Evolutionary conservation across 2,888 invertebrate genomes (phyloP).

Genomic region (Siphonodentalium dalli): DNA sequence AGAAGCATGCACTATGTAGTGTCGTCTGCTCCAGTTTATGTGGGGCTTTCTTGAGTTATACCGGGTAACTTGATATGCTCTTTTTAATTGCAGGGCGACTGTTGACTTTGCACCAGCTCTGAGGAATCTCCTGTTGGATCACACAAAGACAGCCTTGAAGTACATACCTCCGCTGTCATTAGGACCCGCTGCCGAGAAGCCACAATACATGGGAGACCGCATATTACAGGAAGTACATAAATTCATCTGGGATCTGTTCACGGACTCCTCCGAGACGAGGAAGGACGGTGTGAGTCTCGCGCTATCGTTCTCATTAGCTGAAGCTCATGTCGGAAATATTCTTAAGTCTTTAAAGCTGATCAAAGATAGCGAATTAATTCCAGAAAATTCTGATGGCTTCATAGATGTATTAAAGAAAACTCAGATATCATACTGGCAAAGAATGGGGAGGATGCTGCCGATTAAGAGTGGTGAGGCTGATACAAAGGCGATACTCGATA

Average conservation of each 20-base stretch:
- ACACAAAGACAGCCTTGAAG: constrained; percentile 55
- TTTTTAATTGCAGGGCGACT: constrained; percentile 34
- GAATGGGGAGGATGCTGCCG: too few relatives aligned
- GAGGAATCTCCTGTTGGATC: constrained; percentile 47
- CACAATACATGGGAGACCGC: constrained; percentile 55
- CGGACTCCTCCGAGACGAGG: constrained; percentile 33
- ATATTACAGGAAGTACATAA: constrained; percentile 59
- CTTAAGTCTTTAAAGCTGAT: constrained; percentile 48
- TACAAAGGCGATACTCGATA: too few relatives aligned
- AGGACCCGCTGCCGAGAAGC: constrained; percentile 51
- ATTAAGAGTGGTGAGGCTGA: too few relatives aligned
- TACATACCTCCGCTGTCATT: constrained; percentile 61
- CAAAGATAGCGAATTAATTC: constrained; percentile 36
- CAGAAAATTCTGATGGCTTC: too few relatives aligned
- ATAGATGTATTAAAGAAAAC: too few relatives aligned
- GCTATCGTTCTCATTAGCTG: constrained; percentile 55
- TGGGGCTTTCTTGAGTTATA: too few relatives aligned
- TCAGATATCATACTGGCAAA: too few relatives aligned
- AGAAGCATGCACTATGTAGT: too few relatives aligned
- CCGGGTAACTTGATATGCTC: neutral
- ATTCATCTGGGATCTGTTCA: constrained; percentile 52
- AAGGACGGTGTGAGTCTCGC: constrained; percentile 52
- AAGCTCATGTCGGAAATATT: constrained; percentile 55
- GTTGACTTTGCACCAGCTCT: constrained; percentile 52
- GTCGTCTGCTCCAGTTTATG: too few relatives aligned